Conservation (phyloP, 2,113 vertebrate genomes). For the Agelaius tricolor region DNA sequence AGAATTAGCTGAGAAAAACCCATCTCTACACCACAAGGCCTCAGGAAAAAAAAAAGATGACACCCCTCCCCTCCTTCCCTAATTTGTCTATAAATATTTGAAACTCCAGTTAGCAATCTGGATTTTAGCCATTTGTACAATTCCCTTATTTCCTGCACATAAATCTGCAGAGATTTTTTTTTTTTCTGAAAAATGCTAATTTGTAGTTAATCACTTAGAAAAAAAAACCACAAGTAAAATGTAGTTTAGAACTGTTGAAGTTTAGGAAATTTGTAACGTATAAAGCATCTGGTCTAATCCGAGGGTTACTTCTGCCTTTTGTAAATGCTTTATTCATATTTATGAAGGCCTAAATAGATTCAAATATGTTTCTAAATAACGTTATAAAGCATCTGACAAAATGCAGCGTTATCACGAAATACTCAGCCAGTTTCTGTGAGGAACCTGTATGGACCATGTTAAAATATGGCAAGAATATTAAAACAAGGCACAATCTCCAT, state of each 20-base stretch:
- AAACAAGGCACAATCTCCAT: not conserved
- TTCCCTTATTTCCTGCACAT: not conserved
- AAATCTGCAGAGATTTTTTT: not conserved
- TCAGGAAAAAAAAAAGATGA: not conserved
- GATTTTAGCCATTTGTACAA: constrained; percentile 3
- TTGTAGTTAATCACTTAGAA: not conserved
- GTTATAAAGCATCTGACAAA: constrained; percentile 2
- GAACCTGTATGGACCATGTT: not conserved
- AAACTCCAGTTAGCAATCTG: constrained; percentile 33
- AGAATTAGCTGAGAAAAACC: not conserved
- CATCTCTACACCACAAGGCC: not conserved
- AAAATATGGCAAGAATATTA: not conserved
- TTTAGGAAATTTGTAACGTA: not conserved
- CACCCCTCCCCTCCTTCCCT: not conserved
- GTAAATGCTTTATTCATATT: constrained; percentile 44
- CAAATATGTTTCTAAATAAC: not conserved
- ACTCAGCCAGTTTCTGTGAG: not conserved
- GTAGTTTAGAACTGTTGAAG: not conserved
- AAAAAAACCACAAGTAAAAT: not conserved
- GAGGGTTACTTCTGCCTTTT: not conserved
- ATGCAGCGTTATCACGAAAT: not conserved
- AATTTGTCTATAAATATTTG: constrained; percentile 41
- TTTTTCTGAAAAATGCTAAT: not conserved
- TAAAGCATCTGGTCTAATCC: not conserved
- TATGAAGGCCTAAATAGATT: constrained; percentile 16